Percentiles rank a stretch among this genome's conserved stretches.
phyloP scores from a whole-genome alignment of 2,113 vertebrate genomes.

The Thunnus thynnus region DNA sequence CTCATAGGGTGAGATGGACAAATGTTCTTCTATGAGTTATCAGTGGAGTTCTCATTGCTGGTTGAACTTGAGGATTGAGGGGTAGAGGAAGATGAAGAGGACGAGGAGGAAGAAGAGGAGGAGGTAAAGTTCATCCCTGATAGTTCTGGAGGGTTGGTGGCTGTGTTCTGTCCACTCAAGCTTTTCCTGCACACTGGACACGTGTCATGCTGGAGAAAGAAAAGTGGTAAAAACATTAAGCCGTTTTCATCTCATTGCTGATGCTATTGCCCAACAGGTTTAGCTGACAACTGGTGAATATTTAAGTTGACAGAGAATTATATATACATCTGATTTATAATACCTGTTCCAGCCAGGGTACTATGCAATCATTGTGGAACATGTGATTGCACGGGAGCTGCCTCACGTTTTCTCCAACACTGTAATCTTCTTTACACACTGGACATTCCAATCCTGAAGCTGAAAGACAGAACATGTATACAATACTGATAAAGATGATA shows the following conservation, averaged over 20 bases:
- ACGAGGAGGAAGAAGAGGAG: conserved; percentile 86
- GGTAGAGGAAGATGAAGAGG: conserved; percentile 84
- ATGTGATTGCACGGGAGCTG: conserved; percentile 98
- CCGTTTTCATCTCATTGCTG: neutral
- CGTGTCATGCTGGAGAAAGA: conserved; percentile 92
- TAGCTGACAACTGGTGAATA: neutral
- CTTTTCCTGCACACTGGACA: conserved; percentile 99
- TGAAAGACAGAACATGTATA: conserved; percentile 62
- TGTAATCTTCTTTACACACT: conserved; percentile 99
- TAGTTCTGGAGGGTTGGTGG: conserved; percentile 96
- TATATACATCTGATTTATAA: neutral
- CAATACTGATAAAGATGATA: neutral
- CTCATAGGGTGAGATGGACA: conserved; percentile 49
- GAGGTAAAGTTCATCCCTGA: conserved; percentile 95
- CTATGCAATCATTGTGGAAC: conserved; percentile 97
- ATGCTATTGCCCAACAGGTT: neutral
- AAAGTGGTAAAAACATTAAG: neutral
- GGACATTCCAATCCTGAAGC: conserved; percentile 96
- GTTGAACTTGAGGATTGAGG: conserved; percentile 91
- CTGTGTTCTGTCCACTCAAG: conserved; percentile 97
- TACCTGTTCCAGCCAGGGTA: conserved; percentile 99
- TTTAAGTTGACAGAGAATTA: neutral
- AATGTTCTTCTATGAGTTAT: conserved; percentile 89
- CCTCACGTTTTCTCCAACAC: conserved; percentile 91
- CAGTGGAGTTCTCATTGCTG: conserved; percentile 91